Conservation (phyloP, 2,113 vertebrate genomes). For the Chaetops frenatus region DNA sequence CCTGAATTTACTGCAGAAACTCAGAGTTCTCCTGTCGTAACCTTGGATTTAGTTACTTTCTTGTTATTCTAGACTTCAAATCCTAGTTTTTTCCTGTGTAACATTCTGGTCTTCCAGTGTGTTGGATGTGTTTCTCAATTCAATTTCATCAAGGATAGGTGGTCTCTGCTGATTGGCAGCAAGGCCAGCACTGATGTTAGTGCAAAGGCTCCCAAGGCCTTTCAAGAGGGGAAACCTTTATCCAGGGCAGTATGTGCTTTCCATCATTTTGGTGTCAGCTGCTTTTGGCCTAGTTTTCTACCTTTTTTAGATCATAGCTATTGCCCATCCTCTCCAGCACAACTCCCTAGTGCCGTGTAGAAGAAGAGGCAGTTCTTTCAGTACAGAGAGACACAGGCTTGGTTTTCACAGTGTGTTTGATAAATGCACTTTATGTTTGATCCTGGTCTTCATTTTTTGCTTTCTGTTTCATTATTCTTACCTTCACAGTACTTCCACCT, state of each 20-base stretch:
- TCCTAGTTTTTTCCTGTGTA: background rate
- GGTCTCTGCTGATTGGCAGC: background rate
- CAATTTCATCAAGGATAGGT: background rate
- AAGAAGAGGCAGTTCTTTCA: background rate
- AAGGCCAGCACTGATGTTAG: background rate
- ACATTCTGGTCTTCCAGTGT: background rate
- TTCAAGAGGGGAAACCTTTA: background rate
- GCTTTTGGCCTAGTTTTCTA: background rate
- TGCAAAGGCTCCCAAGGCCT: background rate
- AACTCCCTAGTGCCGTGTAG: rapidly evolving
- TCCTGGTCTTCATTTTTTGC: background rate
- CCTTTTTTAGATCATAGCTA: background rate
- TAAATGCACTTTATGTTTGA: background rate
- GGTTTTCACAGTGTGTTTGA: background rate
- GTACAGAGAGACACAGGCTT: background rate
- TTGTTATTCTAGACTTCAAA: background rate
- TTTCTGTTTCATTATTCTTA: background rate
- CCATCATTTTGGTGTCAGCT: background rate
- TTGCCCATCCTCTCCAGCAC: background rate
- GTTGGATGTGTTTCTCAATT: background rate
- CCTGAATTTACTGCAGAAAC: background rate
- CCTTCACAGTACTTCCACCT: background rate
- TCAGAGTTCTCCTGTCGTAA: background rate
- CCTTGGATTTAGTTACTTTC: background rate
- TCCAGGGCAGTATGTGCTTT: background rate